These are phyloP conservation scores for Hydrochoerus hydrochaeris DNA, from an alignment of 2,113 vertebrate species.

Conservation along the genomic window DNA sequence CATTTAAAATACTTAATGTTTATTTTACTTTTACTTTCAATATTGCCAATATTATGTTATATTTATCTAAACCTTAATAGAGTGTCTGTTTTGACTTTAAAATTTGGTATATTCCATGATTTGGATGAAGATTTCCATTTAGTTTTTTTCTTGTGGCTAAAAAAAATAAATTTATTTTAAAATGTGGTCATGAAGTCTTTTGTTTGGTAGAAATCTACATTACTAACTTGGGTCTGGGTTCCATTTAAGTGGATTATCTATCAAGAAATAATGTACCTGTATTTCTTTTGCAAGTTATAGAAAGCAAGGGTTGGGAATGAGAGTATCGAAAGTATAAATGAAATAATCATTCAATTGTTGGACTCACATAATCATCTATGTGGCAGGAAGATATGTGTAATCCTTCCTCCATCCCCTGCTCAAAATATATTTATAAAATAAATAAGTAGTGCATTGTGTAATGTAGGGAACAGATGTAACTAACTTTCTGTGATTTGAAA, in stretches of 20 bases:
- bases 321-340: neutral
- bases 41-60: neutral
- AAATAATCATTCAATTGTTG: neutral
- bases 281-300: neutral
- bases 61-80: neutral
- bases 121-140: neutral
- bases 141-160: neutral
- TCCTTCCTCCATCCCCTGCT: fast-evolving
- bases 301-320: neutral
- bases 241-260: neutral
- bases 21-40: neutral
- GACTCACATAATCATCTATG: neutral
- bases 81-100: neutral
- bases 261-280: neutral
- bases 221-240: neutral
- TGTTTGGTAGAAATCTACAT: neutral
- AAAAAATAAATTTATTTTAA: neutral
- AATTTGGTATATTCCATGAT: neutral
- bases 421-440: neutral
- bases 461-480: neutral
- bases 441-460: neutral
- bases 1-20: neutral
- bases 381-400: neutral
- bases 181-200: neutral
- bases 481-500: neutral